A percentile compares a stretch with the other conserved stretches of the same genome.
Conservation (phyloP, 1,140 invertebrate species). For the Penaeus indicus region DNA sequence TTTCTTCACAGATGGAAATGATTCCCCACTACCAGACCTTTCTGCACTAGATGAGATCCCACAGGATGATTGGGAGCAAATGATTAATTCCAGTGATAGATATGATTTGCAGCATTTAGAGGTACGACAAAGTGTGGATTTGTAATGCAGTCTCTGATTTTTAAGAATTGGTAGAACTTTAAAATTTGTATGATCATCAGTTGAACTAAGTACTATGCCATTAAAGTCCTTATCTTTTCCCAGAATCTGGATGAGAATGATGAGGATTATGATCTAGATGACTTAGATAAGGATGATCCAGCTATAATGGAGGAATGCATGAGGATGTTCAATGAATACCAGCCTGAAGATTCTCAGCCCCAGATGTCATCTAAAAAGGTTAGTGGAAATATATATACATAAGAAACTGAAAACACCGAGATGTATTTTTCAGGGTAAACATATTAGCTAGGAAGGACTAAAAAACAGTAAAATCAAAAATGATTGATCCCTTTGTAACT, state of each 20-base stretch:
- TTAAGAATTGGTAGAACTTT: neutral
- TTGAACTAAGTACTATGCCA: neutral
- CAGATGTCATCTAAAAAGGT: slow-evolving; percentile 42
- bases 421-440: too few relatives aligned
- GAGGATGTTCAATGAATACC: slow-evolving; percentile 79
- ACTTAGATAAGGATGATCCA: slow-evolving; percentile 73
- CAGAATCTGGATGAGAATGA: neutral
- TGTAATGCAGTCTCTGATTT: neutral
- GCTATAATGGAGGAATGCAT: slow-evolving; percentile 80
- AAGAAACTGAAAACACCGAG: neutral
- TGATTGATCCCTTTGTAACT: too few relatives aligned
- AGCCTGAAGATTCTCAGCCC: slow-evolving; percentile 51
- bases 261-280: slow-evolving; percentile 56
- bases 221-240: neutral
- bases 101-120: slow-evolving; percentile 19
- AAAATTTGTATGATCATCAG: neutral
- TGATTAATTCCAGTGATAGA: slow-evolving; percentile 20
- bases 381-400: slow-evolving; percentile 7
- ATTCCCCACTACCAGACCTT: slow-evolving; percentile 62
- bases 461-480: too few relatives aligned
- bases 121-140: neutral
- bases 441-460: too few relatives aligned
- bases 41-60: slow-evolving; percentile 64
- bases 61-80: slow-evolving; percentile 62
- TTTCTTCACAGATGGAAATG: slow-evolving; percentile 15